Conservation (phyloP, 37 sponge, comb jelly and placozoan species). For the Aphrocallistes beatrix region DNA sequence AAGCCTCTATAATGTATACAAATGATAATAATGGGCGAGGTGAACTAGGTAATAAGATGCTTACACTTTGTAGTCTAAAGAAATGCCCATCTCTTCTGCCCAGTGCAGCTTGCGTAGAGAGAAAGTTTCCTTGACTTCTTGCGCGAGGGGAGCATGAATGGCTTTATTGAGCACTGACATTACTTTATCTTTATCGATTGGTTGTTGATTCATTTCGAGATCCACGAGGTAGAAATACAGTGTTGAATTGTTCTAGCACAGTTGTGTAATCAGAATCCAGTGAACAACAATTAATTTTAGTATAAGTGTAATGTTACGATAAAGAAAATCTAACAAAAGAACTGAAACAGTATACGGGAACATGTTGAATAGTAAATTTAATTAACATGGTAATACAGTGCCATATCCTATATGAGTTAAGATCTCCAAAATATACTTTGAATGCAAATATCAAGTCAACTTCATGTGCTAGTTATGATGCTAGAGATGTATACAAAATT, state of each 20-base stretch:
- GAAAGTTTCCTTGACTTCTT: not conserved
- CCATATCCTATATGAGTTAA: too few relatives aligned
- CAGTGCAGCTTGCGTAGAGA: not conserved
- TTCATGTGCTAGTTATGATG: too few relatives aligned
- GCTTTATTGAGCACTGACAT: conserved; percentile 19
- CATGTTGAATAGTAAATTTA: too few relatives aligned
- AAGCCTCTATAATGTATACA: too few relatives aligned
- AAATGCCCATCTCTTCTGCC: not conserved
- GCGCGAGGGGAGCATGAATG: not conserved
- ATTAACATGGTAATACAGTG: too few relatives aligned
- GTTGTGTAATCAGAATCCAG: not conserved
- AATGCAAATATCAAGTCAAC: too few relatives aligned
- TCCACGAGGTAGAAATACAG: conserved; percentile 53
- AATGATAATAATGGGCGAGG: not conserved
- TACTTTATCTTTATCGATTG: conserved; percentile 16
- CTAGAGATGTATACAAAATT: too few relatives aligned
- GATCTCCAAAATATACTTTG: too few relatives aligned
- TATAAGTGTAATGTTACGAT: too few relatives aligned
- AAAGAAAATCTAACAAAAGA: too few relatives aligned
- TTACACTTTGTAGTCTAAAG: not conserved
- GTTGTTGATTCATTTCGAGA: conserved; percentile 27
- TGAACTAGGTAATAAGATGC: not conserved
- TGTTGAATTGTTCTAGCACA: conserved; percentile 16
- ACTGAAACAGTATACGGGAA: too few relatives aligned
- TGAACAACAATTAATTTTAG: too few relatives aligned